phyloP scores from a whole-genome alignment of 1,140 invertebrate genomes.

The Vanessa atalanta region DNA sequence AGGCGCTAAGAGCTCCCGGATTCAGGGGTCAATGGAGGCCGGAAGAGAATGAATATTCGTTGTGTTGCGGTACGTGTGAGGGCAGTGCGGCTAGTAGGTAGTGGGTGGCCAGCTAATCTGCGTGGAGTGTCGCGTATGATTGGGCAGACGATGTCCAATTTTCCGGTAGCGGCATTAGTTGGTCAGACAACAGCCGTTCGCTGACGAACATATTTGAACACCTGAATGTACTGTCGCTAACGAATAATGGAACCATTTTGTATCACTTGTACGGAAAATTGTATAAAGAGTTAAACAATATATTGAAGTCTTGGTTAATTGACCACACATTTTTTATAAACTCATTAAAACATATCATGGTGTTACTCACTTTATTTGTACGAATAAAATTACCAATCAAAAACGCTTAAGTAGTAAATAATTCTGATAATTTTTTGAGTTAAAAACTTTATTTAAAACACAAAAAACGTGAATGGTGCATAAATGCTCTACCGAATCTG shows the following conservation, averaged over 20 bases:
- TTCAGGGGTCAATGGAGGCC: slow-evolving; percentile 65
- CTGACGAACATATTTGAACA: slow-evolving; percentile 56
- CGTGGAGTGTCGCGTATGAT: slow-evolving; percentile 78
- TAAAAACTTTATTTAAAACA: neutral
- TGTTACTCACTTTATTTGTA: too few relatives aligned
- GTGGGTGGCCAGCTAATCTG: slow-evolving; percentile 73
- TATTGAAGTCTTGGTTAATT: too few relatives aligned
- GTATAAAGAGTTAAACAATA: too few relatives aligned
- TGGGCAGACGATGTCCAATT: slow-evolving; percentile 78
- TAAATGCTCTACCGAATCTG: neutral
- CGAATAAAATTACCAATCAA: too few relatives aligned
- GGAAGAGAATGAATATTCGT: slow-evolving; percentile 64
- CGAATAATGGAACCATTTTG: neutral
- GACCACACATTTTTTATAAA: too few relatives aligned
- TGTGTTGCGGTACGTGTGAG: slow-evolving; percentile 44
- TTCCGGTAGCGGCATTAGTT: slow-evolving; percentile 75
- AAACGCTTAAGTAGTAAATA: too few relatives aligned
- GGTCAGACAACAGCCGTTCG: slow-evolving; percentile 63
- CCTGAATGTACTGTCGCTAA: slow-evolving; percentile 29
- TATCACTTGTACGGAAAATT: too few relatives aligned
- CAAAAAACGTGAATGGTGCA: neutral
- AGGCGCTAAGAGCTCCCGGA: slow-evolving; percentile 42
- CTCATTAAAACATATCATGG: too few relatives aligned
- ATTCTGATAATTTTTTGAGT: too few relatives aligned
- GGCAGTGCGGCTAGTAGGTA: slow-evolving; percentile 37